A percentile compares a stretch with the other conserved stretches of the same genome.
Evolutionary conservation across 2,113 vertebrate genomes (phyloP).

Genomic region (Elachura formosa): DNA sequence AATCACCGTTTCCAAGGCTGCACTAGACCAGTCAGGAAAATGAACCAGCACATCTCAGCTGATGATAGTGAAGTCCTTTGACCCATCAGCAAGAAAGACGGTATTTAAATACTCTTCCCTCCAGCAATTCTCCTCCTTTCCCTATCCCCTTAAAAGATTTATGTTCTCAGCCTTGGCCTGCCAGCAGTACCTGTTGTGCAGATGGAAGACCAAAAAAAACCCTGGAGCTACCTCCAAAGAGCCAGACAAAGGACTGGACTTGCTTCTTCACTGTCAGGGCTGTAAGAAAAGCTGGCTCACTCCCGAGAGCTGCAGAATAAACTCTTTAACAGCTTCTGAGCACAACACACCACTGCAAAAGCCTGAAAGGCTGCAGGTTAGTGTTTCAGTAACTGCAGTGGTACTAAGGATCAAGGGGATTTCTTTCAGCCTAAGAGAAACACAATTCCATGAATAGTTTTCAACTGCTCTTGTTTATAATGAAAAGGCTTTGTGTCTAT

Average conservation of each 20-base stretch:
- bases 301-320: background rate
- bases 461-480: background rate
- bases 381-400: background rate
- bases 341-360: background rate
- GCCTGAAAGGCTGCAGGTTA: background rate
- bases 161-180: slow-evolving; percentile 2
- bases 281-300: slow-evolving; percentile 11
- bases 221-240: slow-evolving; percentile 1
- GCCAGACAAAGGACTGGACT: background rate
- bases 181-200: background rate
- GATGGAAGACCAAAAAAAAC: slow-evolving; percentile 30
- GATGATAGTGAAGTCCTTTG: background rate
- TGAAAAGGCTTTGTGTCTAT: background rate
- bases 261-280: background rate
- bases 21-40: background rate
- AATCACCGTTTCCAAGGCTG: background rate
- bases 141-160: slow-evolving; percentile 25
- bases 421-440: background rate
- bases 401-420: background rate
- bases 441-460: background rate
- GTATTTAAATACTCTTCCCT: slow-evolving; percentile 27
- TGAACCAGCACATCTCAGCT: background rate
- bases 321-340: background rate
- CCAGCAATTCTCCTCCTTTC: background rate
- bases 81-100: background rate